These are phyloP conservation scores for Drosophila diplacantha DNA, from an alignment of 2,888 invertebrate genomes.

Conservation along the genomic window DNA sequence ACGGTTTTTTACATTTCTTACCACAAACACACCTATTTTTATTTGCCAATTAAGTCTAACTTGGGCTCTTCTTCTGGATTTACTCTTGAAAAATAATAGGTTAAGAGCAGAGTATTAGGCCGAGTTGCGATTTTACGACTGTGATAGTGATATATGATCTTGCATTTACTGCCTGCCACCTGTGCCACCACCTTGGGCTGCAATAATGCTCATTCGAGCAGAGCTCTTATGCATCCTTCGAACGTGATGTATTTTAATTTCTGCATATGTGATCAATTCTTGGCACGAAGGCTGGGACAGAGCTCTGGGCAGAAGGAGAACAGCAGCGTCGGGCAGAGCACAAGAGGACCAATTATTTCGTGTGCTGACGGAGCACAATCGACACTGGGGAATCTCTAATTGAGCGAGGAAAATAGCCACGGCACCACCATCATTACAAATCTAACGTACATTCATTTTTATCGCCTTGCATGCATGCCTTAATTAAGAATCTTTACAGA, in stretches of 20 bases:
- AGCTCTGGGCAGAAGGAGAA: conserved; percentile 7
- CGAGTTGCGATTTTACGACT: conserved; percentile 8
- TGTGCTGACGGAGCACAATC: conserved; percentile 48
- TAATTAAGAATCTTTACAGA: conserved; percentile 67
- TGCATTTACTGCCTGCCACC: conserved; percentile 20
- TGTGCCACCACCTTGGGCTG: conserved; percentile 16
- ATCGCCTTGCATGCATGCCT: conserved; percentile 63
- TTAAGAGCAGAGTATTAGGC: not conserved
- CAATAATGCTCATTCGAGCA: conserved; percentile 25
- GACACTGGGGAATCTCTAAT: conserved; percentile 44
- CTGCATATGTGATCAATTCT: conserved; percentile 44
- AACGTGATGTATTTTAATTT: conserved; percentile 44
- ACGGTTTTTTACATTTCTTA: not conserved
- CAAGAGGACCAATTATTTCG: conserved; percentile 42
- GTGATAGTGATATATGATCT: conserved; percentile 14
- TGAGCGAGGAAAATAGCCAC: conserved; percentile 41
- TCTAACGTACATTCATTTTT: conserved; percentile 49
- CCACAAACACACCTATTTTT: not conserved
- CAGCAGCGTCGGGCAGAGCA: conserved; percentile 5
- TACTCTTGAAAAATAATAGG: not conserved
- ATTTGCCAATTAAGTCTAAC: not conserved
- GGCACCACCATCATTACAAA: conserved; percentile 42
- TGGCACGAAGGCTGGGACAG: conserved; percentile 40
- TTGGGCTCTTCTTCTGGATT: not conserved
- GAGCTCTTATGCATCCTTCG: conserved; percentile 30